Evolutionary conservation across 1,140 invertebrate genomes (phyloP).

Genomic region (Gonioctena quinquepunctata): DNA sequence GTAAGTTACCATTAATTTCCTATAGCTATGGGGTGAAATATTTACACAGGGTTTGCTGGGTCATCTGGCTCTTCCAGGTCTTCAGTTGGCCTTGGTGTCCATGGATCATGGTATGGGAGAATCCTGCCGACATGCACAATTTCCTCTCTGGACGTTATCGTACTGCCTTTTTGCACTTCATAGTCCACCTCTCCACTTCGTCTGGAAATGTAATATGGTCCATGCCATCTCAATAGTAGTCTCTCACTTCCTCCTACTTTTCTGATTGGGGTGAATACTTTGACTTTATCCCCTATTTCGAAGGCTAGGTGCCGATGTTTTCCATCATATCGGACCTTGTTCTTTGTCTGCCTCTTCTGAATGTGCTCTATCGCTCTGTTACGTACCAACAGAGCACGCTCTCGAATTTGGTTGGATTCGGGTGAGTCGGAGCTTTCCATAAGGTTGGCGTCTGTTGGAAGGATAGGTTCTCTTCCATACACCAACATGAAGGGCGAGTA

Average conservation of each 20-base stretch:
- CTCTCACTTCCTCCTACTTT: slow-evolving; percentile 31
- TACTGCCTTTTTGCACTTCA: slow-evolving; percentile 17
- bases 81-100: slow-evolving; percentile 8
- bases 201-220: slow-evolving; percentile 21
- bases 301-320: slow-evolving; percentile 27
- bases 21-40: too few relatives aligned
- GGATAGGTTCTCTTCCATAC: slow-evolving; percentile 29
- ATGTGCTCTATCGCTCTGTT: slow-evolving; percentile 28
- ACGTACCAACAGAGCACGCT: slow-evolving; percentile 14
- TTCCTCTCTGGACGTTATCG: slow-evolving; percentile 3
- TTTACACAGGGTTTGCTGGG: too few relatives aligned
- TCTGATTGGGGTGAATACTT: slow-evolving; percentile 25
- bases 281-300: slow-evolving; percentile 17
- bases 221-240: slow-evolving; percentile 25
- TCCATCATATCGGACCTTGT: slow-evolving; percentile 21
- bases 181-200: slow-evolving; percentile 21
- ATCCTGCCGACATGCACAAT: slow-evolving; percentile 23
- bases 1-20: too few relatives aligned
- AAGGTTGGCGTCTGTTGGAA: slow-evolving; percentile 28
- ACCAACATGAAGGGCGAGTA: slow-evolving; percentile 26
- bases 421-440: neutral
- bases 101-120: slow-evolving; percentile 25
- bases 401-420: slow-evolving; percentile 11
- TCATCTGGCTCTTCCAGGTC: too few relatives aligned
- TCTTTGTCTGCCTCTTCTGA: neutral